Evolutionary conservation across 2,797 vertebrate species (phyloP).

Genomic region (Sebastes steindachneri): DNA sequence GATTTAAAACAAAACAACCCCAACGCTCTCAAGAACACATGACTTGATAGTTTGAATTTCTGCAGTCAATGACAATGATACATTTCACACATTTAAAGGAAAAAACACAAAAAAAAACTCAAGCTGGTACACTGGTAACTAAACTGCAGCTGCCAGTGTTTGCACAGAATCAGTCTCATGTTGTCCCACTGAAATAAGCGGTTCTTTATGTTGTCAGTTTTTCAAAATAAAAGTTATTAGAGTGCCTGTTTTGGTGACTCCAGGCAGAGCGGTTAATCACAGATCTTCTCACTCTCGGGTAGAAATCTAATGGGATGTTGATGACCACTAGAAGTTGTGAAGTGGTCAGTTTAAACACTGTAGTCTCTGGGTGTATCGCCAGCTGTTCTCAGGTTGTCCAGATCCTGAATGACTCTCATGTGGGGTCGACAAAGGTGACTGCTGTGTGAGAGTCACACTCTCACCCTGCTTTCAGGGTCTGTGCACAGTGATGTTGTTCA

Average conservation of each 20-base stretch:
- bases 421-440: no score
- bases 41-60: not conserved
- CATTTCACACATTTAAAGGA: not conserved
- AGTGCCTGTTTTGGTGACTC: not conserved
- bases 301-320: not conserved
- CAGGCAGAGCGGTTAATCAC: not conserved
- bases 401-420: not conserved
- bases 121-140: not conserved
- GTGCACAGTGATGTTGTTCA: not conserved
- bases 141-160: not conserved
- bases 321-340: not conserved
- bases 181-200: not conserved
- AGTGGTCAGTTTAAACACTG: not conserved
- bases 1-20: not conserved
- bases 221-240: not conserved
- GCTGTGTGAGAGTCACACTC: no score
- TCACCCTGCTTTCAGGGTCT: no score
- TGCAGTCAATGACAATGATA: not conserved
- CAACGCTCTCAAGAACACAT: not conserved
- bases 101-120: no score
- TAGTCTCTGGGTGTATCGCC: not conserved
- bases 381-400: not conserved
- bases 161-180: not conserved
- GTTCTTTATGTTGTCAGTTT: not conserved
- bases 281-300: not conserved